Base-by-base conservation (phyloP, 2,888 invertebrate genomes). In the Cynaeus angustus region DNA sequence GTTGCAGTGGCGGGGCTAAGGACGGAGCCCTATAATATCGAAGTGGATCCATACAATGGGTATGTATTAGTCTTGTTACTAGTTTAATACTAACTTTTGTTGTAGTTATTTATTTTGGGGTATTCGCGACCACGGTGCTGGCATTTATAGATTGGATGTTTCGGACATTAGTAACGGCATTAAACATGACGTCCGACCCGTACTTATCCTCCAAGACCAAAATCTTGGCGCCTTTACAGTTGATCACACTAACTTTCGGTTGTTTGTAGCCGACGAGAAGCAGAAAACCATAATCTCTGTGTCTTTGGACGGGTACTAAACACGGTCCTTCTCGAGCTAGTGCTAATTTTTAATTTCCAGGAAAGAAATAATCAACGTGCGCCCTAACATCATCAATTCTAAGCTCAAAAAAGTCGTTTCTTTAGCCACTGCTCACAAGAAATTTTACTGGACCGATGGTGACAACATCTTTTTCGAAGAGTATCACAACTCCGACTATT, bases 31-130 rank as follows among this genome's bases (percentile, higher is more conserved):
- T 88, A 90, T 65, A 94, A 95, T 79, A 89, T 98, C 75, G 93
- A 95, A 86, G 94, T 96, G 0, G 98, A 98, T 86, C 95, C 98
- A 30, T 92, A 94, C 79, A 97, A 97, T 83, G 98, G 97, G 89
- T 93, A 84, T 85, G 86, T 6, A 37, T 1, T 13, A 41, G 10
- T 0, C 1, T n/a, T 41, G 0, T 1, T n/a, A 7, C 6, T 2
- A 6, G 0, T 2, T 0, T 41, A 2, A 10, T 1, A n/a, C 38
- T 21, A 38, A 0, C 2, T 9, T 46, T 10, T 13, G 43, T 7
- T 21, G n/a, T 12, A 93, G 92, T 5, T 96, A 92, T 84, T 85
- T 97, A 21, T 97, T 95, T 83, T 96, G 94, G 92, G 89, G 90
- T 3, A 85, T 90, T 59, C 86, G 87, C 65, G 89, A 88, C 13